Evolutionary conservation across 2,113 vertebrate genomes (phyloP).

Genomic region (Piprites chloris): DNA sequence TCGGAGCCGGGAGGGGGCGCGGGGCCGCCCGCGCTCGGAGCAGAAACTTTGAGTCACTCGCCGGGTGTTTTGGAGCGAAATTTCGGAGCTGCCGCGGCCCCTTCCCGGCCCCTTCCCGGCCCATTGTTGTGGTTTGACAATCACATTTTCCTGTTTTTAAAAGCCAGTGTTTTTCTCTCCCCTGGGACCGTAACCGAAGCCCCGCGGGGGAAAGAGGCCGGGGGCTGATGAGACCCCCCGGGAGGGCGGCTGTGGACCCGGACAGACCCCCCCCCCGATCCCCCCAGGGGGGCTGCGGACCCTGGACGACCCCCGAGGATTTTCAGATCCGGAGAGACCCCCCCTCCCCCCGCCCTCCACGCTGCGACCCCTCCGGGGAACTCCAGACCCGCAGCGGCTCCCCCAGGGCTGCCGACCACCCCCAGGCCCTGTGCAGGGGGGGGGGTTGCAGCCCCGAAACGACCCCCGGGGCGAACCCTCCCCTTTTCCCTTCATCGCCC

Average conservation of each 20-base stretch:
- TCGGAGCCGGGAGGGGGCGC: not conserved
- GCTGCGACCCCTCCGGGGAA: too few relatives aligned
- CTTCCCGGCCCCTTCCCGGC: conserved; percentile 21
- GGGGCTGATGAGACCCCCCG: not conserved
- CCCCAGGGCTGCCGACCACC: too few relatives aligned
- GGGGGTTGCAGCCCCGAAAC: too few relatives aligned
- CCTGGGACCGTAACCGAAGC: not conserved
- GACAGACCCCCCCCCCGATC: not conserved
- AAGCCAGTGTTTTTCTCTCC: conserved; percentile 39
- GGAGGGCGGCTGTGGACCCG: not conserved
- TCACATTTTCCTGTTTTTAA: conserved; percentile 72
- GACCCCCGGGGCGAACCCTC: not conserved
- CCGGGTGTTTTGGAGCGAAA: not conserved
- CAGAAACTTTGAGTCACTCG: conserved; percentile 18
- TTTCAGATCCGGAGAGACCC: fast-evolving
- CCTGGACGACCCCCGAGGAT: not conserved
- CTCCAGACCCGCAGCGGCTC: too few relatives aligned
- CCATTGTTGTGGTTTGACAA: conserved; percentile 69
- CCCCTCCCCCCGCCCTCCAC: too few relatives aligned
- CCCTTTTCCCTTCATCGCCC: not conserved
- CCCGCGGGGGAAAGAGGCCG: not conserved
- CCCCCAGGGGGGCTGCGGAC: fast-evolving
- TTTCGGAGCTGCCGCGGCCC: conserved; percentile 16
- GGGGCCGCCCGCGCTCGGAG: not conserved
- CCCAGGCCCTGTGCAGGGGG: too few relatives aligned